Percentiles rank a stretch among this genome's conserved stretches.
These are phyloP conservation scores for Limnephilus auricula DNA, from an alignment of 2,888 invertebrate species.

Conservation along the genomic window DNA sequence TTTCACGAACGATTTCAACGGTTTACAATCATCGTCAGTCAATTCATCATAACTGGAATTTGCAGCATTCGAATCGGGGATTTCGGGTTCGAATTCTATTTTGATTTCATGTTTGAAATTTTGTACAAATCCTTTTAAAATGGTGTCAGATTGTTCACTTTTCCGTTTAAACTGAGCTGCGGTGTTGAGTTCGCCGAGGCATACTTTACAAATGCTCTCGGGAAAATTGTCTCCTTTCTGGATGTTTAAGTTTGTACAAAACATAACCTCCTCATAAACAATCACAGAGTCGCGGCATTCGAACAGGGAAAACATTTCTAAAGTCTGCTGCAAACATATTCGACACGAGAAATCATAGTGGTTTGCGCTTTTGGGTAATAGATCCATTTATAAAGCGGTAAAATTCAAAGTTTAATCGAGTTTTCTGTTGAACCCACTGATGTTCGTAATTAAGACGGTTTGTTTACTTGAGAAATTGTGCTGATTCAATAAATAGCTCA, in stretches of 20 bases:
- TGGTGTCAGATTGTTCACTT: slow-evolving; percentile 56
- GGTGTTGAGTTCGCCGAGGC: slow-evolving; percentile 55
- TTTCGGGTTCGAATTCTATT: slow-evolving; percentile 21
- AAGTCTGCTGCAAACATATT: slow-evolving; percentile 56
- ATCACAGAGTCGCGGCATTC: slow-evolving; percentile 31
- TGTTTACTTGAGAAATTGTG: background rate
- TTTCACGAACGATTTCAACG: slow-evolving; percentile 34
- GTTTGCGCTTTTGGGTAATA: background rate
- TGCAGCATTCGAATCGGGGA: background rate
- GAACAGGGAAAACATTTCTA: slow-evolving; percentile 55
- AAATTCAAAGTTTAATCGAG: background rate
- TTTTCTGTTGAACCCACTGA: too few species aligned
- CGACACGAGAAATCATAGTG: slow-evolving; percentile 43
- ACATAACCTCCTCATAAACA: slow-evolving; percentile 55
- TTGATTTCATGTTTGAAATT: background rate
- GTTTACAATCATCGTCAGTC: slow-evolving; percentile 50
- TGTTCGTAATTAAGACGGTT: background rate
- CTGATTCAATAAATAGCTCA: background rate
- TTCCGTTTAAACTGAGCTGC: slow-evolving; percentile 58
- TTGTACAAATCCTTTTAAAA: slow-evolving; percentile 41
- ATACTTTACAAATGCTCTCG: slow-evolving; percentile 51
- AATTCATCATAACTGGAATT: slow-evolving; percentile 20
- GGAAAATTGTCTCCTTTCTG: slow-evolving; percentile 48
- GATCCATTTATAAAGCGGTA: slow-evolving; percentile 52
- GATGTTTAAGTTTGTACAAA: slow-evolving; percentile 55